A percentile compares a stretch with the other conserved stretches of the same genome.
Conservation (phyloP, 2,888 invertebrate genomes). For the Heliconius sara region DNA sequence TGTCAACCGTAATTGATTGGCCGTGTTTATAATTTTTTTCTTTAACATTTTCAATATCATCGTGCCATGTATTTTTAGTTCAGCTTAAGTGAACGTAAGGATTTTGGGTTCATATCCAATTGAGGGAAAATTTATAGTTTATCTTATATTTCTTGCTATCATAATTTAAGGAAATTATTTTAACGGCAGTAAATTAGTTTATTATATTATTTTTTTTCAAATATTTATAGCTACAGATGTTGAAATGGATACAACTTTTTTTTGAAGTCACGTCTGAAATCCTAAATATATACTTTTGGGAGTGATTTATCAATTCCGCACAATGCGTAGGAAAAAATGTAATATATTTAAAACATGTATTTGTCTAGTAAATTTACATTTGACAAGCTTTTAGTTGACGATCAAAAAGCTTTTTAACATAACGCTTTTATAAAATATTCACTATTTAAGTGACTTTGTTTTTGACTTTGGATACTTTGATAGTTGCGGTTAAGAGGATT, state of each 20-base stretch:
- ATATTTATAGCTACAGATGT: no score
- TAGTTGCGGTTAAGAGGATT: conserved; percentile 8
- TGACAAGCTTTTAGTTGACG: conserved; percentile 7
- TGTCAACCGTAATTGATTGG: neutral
- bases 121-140: neutral
- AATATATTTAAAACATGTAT: no score
- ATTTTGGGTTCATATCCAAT: neutral
- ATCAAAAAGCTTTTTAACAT: conserved; percentile 9
- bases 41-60: neutral
- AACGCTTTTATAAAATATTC: neutral
- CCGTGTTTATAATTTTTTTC: conserved; percentile 1
- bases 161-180: no score
- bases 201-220: no score
- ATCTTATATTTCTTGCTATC: neutral
- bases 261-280: no score
- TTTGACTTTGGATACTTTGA: neutral
- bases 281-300: no score
- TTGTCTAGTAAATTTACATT: neutral
- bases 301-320: no score
- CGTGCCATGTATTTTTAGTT: neutral
- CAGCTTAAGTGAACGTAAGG: neutral
- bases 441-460: conserved; percentile 2
- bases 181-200: neutral
- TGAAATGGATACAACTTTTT: no score
- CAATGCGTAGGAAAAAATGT: no score